A percentile compares a stretch with the other conserved stretches of the same genome.
phyloP scores from a whole-genome alignment of 2,888 invertebrate species.

The Agonopterix arenella region DNA sequence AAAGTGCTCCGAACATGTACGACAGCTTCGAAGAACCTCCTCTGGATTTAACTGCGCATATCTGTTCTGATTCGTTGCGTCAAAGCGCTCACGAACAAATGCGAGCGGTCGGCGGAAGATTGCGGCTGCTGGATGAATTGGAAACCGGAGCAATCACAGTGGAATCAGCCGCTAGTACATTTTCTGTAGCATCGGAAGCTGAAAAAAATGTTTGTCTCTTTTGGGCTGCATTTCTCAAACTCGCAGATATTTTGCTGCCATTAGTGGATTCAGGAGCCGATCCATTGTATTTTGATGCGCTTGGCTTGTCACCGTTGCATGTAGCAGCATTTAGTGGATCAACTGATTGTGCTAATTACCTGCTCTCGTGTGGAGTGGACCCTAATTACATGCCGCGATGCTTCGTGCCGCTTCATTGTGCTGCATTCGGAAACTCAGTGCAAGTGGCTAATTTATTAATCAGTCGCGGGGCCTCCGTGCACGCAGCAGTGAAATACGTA shows the following conservation, averaged over 20 bases:
- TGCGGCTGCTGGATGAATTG: slow-evolving; percentile 83
- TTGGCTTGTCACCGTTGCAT: slow-evolving; percentile 86
- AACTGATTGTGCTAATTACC: slow-evolving; percentile 80
- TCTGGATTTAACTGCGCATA: slow-evolving; percentile 81
- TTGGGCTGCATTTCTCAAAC: slow-evolving; percentile 85
- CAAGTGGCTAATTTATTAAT: slow-evolving; percentile 88
- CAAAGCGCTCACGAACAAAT: slow-evolving; percentile 86
- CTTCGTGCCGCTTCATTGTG: slow-evolving; percentile 91
- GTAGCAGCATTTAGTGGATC: slow-evolving; percentile 88
- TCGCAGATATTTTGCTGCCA: slow-evolving; percentile 80
- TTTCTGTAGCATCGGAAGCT: slow-evolving; percentile 76
- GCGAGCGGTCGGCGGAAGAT: slow-evolving; percentile 81
- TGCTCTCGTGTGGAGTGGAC: slow-evolving; percentile 82
- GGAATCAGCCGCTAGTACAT: slow-evolving; percentile 71
- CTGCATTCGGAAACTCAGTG: slow-evolving; percentile 91
- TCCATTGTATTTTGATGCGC: slow-evolving; percentile 81
- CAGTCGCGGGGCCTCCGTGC: slow-evolving; percentile 82
- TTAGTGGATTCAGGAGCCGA: slow-evolving; percentile 83
- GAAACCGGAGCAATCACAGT: slow-evolving; percentile 80
- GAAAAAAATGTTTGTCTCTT: slow-evolving; percentile 85
- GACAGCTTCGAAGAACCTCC: slow-evolving; percentile 87
- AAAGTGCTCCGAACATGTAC: slow-evolving; percentile 88
- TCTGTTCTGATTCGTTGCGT: slow-evolving; percentile 78
- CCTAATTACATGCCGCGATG: slow-evolving; percentile 83
- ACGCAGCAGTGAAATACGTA: slow-evolving; percentile 79